Evolutionary conservation across 2,888 invertebrate species (phyloP), one percentile per base, ranked within the genome.

Genomic region (Parnassius glacialis): DNA sequence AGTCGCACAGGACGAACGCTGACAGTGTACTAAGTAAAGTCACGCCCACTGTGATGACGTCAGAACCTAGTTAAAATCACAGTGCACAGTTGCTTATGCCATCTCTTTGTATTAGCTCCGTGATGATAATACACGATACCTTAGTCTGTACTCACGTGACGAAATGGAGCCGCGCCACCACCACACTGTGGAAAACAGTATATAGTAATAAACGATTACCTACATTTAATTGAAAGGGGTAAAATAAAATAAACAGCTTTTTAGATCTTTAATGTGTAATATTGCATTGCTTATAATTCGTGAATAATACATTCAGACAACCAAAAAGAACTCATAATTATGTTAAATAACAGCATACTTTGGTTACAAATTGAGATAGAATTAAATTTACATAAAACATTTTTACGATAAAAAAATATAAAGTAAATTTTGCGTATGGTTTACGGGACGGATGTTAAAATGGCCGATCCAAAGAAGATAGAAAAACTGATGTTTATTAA

Each of bases 261-360:
- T 47, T n/a, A 69, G 71, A 69, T 68, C 66, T 80, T 80, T 80
- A 80, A 71, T 71, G 70, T 68, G 54, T 76, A 74, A 73, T 73
- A 76, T 75, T 77, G 75, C 74, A 78, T 75, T 72, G 65, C 70
- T 66, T 67, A 52, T 68, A 71, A 69, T 69, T 67, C 62, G 67
- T 67, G 65, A 64, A 64, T 66, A 65, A 63, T 60, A 65, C 51
- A 58, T 51, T 50, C 47, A 41, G 16, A 65, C 53, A 41, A 54
- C 11, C 59, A 56, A 59, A 16, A 64, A 52, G 64, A 67, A 54
- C 64, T 59, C 66, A 67, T 66, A 55, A 57, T 61, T 13, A 48
- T 13, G 51, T 42, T 55, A 52, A 51, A 9, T 34, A 16, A 47
- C 42, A 47, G 41, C 16, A 59, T 10, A 52, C 10, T 44, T 25